Percentiles rank a stretch among this genome's conserved stretches.
These are phyloP conservation scores for Axea sp. DNA, from an alignment of 2,888 invertebrate genomes.

Conservation along the genomic window DNA sequence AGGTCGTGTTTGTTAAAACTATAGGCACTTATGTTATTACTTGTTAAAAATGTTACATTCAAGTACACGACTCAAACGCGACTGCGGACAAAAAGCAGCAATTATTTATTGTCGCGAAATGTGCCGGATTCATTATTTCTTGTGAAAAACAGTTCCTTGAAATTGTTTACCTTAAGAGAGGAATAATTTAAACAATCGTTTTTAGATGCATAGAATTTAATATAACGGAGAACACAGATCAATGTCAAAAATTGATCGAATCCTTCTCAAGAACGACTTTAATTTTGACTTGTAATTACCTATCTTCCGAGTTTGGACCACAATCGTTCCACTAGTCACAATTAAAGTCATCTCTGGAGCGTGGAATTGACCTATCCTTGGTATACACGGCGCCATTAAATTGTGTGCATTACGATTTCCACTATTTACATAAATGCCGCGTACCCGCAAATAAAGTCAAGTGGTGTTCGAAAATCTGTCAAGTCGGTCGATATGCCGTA, in stretches of 20 bases:
- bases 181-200: too few relatives aligned
- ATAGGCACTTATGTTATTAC: not conserved
- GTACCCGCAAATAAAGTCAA: not conserved
- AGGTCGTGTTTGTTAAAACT: slow-evolving; percentile 10
- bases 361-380: slow-evolving; percentile 5
- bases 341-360: slow-evolving; percentile 16
- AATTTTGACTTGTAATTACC: slow-evolving; percentile 27
- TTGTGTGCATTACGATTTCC: slow-evolving; percentile 1
- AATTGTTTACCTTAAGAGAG: too few relatives aligned
- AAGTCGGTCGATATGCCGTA: not conserved
- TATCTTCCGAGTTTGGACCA: slow-evolving; percentile 5
- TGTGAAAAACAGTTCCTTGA: not conserved
- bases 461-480: not conserved
- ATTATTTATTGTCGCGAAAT: slow-evolving; percentile 4
- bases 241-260: slow-evolving; percentile 8
- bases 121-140: not conserved
- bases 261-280: slow-evolving; percentile 1
- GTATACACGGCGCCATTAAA: not conserved
- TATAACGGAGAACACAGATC: slow-evolving; percentile 5
- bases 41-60: slow-evolving; percentile 14
- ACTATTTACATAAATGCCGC: not conserved
- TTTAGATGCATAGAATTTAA: not conserved
- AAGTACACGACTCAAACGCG: slow-evolving; percentile 8
- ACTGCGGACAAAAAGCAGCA: slow-evolving; percentile 3
- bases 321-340: slow-evolving; percentile 2